A percentile compares a stretch with the other conserved stretches of the same genome.
phyloP scores from a whole-genome alignment of 2,797 vertebrate genomes.

The Sciurus carolinensis region DNA sequence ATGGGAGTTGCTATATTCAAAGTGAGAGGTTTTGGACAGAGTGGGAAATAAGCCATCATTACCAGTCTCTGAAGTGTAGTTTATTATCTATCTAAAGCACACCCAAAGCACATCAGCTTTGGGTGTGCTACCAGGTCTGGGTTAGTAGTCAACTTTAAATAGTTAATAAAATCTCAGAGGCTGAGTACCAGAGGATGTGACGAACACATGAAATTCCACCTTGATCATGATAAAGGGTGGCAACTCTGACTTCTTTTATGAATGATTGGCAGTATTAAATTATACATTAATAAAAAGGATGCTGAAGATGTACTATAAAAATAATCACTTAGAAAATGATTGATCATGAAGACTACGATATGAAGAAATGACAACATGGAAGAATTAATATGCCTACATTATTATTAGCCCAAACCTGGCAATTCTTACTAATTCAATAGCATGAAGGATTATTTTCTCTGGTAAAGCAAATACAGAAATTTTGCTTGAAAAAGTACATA shows the following conservation, averaged over 20 bases:
- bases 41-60: neutral
- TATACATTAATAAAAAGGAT: slow-evolving; percentile 52
- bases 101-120: neutral
- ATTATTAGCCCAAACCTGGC: slow-evolving; percentile 78
- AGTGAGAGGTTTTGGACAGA: neutral
- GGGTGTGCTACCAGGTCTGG: neutral
- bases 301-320: slow-evolving; percentile 68
- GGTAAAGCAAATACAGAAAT: neutral
- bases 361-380: slow-evolving; percentile 77
- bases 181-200: neutral
- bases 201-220: neutral
- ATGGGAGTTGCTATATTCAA: neutral
- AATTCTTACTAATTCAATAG: slow-evolving; percentile 60
- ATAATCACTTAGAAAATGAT: slow-evolving; percentile 75
- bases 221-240: neutral
- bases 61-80: neutral
- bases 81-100: neutral
- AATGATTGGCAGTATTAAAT: slow-evolving; percentile 32
- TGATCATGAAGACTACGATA: slow-evolving; percentile 64
- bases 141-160: neutral
- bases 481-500: neutral
- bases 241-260: neutral
- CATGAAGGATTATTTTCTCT: slow-evolving; percentile 61
- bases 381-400: slow-evolving; percentile 82
- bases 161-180: neutral